These are phyloP conservation scores for Psylliodes chrysocephalus DNA, from an alignment of 2,888 invertebrate species.

Conservation along the genomic window DNA sequence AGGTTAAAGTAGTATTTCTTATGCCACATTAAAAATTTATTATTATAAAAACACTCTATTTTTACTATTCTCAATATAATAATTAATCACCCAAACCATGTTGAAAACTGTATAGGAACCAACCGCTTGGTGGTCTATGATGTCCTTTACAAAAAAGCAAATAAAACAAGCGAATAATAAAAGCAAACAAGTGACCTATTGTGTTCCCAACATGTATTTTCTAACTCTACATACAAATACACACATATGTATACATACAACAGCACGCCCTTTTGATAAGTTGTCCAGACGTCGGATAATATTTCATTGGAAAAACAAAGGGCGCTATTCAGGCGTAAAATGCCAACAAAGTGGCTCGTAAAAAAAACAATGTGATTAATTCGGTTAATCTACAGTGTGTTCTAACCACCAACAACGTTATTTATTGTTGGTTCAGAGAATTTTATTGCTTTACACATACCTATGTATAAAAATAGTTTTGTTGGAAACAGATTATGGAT, in stretches of 20 bases:
- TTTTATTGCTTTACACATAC: no score
- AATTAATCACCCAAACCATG: no score
- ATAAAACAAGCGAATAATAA: conserved; percentile 21
- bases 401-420: background rate
- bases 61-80: no score
- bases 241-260: conserved; percentile 2
- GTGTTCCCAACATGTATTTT: conserved; percentile 11
- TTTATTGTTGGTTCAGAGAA: no score
- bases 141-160: background rate
- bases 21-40: no score
- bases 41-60: no score
- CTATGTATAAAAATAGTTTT: no score
- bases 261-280: conserved; percentile 24
- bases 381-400: conserved; percentile 18
- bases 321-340: conserved; percentile 37
- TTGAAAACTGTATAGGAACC: no score
- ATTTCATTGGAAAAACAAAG: conserved; percentile 40
- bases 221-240: conserved; percentile 3
- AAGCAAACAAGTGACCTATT: conserved; percentile 23
- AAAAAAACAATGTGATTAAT: conserved; percentile 18
- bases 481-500: no score
- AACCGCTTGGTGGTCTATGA: no score
- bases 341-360: conserved; percentile 28
- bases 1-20: no score
- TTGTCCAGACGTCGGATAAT: conserved; percentile 30